Evolutionary conservation across 2,113 vertebrate species (phyloP).

Genomic region (Lichenostomus cassidix): DNA sequence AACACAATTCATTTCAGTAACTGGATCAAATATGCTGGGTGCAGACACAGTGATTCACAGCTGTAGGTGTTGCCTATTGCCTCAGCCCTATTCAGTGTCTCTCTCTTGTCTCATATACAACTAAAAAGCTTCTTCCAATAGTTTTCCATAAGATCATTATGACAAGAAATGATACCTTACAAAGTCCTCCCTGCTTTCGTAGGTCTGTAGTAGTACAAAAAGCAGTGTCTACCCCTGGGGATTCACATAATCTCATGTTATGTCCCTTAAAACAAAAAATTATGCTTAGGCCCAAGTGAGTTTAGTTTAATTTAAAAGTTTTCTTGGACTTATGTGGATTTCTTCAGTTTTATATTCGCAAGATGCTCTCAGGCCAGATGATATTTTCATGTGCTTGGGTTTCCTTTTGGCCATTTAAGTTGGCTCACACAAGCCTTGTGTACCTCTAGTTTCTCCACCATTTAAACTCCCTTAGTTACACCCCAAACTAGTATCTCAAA

Average conservation of each 20-base stretch:
- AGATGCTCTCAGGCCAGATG: background rate
- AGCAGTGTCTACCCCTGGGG: background rate
- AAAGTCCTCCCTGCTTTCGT: background rate
- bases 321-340: background rate
- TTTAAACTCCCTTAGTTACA: background rate
- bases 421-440: background rate
- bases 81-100: background rate
- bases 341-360: background rate
- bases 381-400: background rate
- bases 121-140: background rate
- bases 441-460: background rate
- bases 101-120: background rate
- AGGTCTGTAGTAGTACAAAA: background rate
- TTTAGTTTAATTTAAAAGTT: background rate
- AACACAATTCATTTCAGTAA: background rate
- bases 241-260: background rate
- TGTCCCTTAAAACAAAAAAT: background rate
- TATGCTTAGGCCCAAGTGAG: background rate
- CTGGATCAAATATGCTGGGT: background rate
- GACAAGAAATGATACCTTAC: background rate
- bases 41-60: background rate
- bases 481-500: background rate
- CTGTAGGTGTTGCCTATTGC: background rate
- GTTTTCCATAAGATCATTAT: background rate
- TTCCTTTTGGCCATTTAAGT: background rate